Base-by-base conservation (phyloP, 2,888 invertebrate genomes). In the Pseudolycoriella hygida region DNA sequence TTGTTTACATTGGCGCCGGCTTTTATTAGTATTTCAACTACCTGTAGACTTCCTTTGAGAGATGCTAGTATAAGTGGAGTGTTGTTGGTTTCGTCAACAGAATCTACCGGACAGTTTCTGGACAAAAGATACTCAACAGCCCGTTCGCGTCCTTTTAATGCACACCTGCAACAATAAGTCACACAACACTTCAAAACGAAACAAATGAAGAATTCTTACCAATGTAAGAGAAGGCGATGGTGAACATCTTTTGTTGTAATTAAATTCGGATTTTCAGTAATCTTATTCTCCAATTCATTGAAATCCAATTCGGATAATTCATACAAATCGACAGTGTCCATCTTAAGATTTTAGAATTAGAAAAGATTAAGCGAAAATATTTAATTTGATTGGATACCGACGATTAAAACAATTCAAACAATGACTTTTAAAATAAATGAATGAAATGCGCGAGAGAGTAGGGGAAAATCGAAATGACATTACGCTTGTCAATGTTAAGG, bases 1-100 rank as follows among this genome's bases (percentile, higher is more conserved):
- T 46, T 40, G 44, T 50, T 48, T 3, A 50, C 45, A 48, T 48
- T 25, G 4, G 50, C 49, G 8, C 49, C 49, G 14, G 34, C 40
- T 6, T 43, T 42, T 14, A 49, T 17, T 6, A 50, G 38, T 14
- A 44, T 6, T 37, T 48, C 37, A 14, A 43, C 46, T 17, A 48
- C 40, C 18, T 41, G 41, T 10, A 47, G 30, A n/a, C 47, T 45
- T 11, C 50, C 50, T 17, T 48, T 48, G 12, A 50, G 40, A 10
- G 43, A 34, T 4, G 46, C 46, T 20, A 50, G 38, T 17, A 50
- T 47, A 6, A 50, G 42, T 40, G 49, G 45, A 14, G 50, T 48
- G 1, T 45, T 44, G 12, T 34, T 8, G 3, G 47, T 45, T 40
- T 50, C 49, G 20, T 50, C 50, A 20, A 8, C 6, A 2, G 25